Conservation (phyloP, 2,113 vertebrate species). For the Marmota monax region DNA sequence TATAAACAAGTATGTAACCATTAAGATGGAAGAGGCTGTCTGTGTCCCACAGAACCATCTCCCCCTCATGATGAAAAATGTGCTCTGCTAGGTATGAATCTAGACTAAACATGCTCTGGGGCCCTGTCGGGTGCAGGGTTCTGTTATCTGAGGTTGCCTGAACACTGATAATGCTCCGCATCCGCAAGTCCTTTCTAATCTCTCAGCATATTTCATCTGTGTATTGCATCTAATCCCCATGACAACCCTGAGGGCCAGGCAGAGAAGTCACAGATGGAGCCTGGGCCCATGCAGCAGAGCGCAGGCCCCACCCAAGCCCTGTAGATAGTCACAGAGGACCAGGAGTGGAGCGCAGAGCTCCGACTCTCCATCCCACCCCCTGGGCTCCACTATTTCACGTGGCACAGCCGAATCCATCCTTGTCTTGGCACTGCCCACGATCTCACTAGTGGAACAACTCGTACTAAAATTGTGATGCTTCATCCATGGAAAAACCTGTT, state of each 20-base stretch:
- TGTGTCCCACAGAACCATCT: neutral
- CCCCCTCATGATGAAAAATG: neutral
- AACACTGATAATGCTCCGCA: conserved; percentile 4
- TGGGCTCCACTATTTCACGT: too few relatives aligned
- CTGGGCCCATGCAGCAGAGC: neutral
- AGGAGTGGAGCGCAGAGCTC: neutral
- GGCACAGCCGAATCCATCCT: neutral
- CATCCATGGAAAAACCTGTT: neutral
- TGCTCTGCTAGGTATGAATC: neutral
- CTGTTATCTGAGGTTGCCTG: neutral
- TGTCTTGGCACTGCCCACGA: neutral
- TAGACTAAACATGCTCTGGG: neutral
- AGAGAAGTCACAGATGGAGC: conserved; percentile 45
- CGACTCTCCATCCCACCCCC: neutral
- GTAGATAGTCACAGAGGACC: neutral
- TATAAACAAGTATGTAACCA: neutral
- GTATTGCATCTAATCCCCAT: conserved; percentile 66
- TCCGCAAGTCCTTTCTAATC: neutral
- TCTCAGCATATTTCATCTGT: conserved; percentile 53
- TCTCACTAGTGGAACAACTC: neutral
- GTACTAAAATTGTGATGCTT: neutral
- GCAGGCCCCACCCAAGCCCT: neutral
- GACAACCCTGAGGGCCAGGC: conserved; percentile 35
- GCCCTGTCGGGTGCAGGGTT: neutral
- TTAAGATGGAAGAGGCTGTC: neutral